These are phyloP conservation scores for Drosophila kanekoi DNA, from an alignment of 2,888 invertebrate species.

Conservation along the genomic window DNA sequence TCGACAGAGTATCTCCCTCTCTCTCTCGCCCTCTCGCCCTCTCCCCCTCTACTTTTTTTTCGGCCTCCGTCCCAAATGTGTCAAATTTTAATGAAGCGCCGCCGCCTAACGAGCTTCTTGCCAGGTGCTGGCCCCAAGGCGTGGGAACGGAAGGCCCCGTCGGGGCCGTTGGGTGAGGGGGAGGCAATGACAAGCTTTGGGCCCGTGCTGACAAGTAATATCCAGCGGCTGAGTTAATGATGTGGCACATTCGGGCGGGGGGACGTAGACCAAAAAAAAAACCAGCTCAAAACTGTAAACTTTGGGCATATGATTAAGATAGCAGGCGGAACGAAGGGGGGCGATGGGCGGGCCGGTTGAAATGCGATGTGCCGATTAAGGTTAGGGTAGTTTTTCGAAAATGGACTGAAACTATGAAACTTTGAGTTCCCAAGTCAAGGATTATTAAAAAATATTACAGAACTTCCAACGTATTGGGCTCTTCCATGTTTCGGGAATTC, in stretches of 20 bases:
- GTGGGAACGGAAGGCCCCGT: no score
- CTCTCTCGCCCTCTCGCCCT: neutral
- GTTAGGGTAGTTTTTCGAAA: neutral
- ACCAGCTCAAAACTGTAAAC: constrained; percentile 19
- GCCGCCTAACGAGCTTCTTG: constrained; percentile 69
- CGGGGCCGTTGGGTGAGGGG: no score
- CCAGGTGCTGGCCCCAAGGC: constrained; percentile 17
- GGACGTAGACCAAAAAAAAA: neutral
- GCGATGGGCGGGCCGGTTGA: neutral
- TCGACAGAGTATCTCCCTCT: neutral
- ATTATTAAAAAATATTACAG: neutral
- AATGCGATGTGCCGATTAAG: constrained; percentile 6
- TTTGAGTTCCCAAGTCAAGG: neutral
- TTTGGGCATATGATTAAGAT: constrained; percentile 10
- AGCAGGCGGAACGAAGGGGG: constrained; percentile 4
- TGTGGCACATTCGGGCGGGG: constrained; percentile 14
- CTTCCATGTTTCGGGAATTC: neutral
- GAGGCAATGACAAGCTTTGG: neutral
- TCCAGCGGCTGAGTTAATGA: constrained; percentile 46
- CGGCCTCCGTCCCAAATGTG: constrained; percentile 53
- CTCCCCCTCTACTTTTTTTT: neutral
- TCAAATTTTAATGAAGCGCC: constrained; percentile 75
- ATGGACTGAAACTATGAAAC: neutral
- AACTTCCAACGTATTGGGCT: no score
- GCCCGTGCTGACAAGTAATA: constrained; percentile 24